These are phyloP conservation scores for Sphecodes monilicornis DNA, from an alignment of 2,888 invertebrate genomes.

Conservation along the genomic window DNA sequence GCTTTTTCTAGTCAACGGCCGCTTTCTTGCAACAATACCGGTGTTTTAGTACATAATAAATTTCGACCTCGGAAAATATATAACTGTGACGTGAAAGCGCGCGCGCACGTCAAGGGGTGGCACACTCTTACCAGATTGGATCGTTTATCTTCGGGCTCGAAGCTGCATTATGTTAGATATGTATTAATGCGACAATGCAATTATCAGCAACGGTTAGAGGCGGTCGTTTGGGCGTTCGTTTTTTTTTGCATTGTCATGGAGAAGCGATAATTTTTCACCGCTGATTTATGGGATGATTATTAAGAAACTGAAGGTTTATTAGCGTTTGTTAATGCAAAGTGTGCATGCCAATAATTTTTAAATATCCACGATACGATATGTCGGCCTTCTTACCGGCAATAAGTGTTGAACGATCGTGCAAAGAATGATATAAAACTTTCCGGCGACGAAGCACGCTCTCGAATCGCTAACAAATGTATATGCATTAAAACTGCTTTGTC, in stretches of 20 bases:
- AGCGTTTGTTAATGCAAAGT: conserved; percentile 22
- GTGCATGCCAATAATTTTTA: conserved; percentile 22
- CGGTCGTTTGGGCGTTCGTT: background rate
- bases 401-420: background rate
- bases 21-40: conserved; percentile 69
- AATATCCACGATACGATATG: conserved; percentile 24
- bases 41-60: conserved; percentile 71
- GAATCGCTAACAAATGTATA: background rate
- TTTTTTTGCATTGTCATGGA: background rate
- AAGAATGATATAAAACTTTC: conserved; percentile 1
- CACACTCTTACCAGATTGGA: conserved; percentile 66
- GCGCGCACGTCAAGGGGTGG: conserved; percentile 54
- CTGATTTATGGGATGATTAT: conserved; percentile 45
- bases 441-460: background rate
- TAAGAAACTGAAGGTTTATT: conserved; percentile 39
- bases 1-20: conserved; percentile 74
- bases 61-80: conserved; percentile 57
- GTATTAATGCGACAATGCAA: conserved; percentile 59
- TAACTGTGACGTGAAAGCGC: conserved; percentile 55
- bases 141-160: conserved; percentile 66
- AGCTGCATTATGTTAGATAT: conserved; percentile 56
- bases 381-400: conserved; percentile 28
- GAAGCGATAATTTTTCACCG: conserved; percentile 31
- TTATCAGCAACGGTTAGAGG: conserved; percentile 34
- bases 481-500: background rate